Evolutionary conservation across 1,140 invertebrate genomes (phyloP).

Genomic region (Tetraneura akinire): DNA sequence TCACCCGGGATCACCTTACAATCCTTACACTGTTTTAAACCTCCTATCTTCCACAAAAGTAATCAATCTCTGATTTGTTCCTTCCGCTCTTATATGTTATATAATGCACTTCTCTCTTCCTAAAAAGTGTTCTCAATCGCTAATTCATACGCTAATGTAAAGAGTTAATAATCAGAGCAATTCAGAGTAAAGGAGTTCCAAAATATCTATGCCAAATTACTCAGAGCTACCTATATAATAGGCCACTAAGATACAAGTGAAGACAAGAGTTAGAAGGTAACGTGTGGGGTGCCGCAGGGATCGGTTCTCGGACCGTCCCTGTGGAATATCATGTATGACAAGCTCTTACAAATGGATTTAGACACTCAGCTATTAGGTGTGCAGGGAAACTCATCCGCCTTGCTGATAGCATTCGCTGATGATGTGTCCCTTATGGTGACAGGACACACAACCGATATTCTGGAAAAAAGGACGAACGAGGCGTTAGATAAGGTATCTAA

Average conservation of each 20-base stretch:
- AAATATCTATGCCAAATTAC: not conserved
- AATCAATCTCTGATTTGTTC: no score
- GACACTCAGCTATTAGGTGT: no score
- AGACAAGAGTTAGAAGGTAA: not conserved
- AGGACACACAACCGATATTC: not conserved
- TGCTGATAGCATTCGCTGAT: not conserved
- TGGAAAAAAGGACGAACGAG: not conserved
- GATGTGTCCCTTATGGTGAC: not conserved
- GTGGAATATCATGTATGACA: constrained; percentile 37
- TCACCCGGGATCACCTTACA: no score
- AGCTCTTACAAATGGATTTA: not conserved
- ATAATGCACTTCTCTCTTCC: no score
- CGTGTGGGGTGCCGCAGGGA: constrained; percentile 26
- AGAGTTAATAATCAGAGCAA: not conserved
- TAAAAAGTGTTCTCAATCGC: no score
- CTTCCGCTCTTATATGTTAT: no score
- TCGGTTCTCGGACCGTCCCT: constrained; percentile 15
- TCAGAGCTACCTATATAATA: not conserved
- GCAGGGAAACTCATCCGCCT: not conserved
- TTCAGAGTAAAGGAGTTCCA: not conserved
- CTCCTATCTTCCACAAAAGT: no score
- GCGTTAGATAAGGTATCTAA: not conserved
- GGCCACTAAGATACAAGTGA: not conserved
- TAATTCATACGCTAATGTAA: no score
- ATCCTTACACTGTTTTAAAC: no score